phyloP scores from a whole-genome alignment of 1,140 invertebrate species.

The Micrasema longulum region DNA sequence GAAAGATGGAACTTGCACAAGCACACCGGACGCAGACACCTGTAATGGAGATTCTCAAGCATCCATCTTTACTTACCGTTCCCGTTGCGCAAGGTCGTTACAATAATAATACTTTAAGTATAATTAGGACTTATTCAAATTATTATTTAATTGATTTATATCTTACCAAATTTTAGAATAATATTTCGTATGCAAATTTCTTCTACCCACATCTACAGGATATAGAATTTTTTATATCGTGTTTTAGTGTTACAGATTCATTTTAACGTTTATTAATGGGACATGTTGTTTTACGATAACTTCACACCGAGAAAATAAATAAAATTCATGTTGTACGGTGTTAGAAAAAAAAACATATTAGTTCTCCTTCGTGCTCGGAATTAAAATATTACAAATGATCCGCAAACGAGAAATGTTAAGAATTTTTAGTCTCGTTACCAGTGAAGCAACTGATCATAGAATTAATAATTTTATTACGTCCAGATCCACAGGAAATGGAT shows the following conservation, averaged over 20 bases:
- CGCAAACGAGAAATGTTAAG: slow-evolving; percentile 11
- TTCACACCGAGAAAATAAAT: slow-evolving; percentile 10
- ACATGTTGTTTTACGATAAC: slow-evolving; percentile 2
- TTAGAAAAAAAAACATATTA: slow-evolving; percentile 14
- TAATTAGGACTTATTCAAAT: too few species aligned
- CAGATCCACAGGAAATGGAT: slow-evolving; percentile 40
- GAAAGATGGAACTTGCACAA: slow-evolving; percentile 2
- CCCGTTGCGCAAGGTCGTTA: slow-evolving; percentile 3
- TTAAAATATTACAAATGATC: slow-evolving; percentile 24
- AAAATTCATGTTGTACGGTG: background rate
- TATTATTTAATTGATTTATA: too few species aligned
- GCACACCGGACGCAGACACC: background rate
- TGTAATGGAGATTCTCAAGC: background rate
- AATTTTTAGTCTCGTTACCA: slow-evolving; percentile 21
- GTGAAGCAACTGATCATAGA: slow-evolving; percentile 10
- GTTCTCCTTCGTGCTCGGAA: slow-evolving; percentile 13
- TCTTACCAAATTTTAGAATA: too few species aligned
- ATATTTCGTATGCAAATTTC: too few species aligned
- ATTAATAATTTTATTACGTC: slow-evolving; percentile 37
- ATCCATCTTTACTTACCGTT: too few species aligned
- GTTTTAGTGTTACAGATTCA: background rate
- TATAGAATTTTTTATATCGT: too few species aligned
- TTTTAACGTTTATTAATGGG: slow-evolving; percentile 6
- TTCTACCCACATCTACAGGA: too few species aligned
- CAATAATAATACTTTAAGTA: too few species aligned